Percentiles rank a stretch among this genome's conserved stretches.
These are phyloP conservation scores for Siphamia tubifer DNA, from an alignment of 2,113 vertebrate genomes.

Conservation along the genomic window DNA sequence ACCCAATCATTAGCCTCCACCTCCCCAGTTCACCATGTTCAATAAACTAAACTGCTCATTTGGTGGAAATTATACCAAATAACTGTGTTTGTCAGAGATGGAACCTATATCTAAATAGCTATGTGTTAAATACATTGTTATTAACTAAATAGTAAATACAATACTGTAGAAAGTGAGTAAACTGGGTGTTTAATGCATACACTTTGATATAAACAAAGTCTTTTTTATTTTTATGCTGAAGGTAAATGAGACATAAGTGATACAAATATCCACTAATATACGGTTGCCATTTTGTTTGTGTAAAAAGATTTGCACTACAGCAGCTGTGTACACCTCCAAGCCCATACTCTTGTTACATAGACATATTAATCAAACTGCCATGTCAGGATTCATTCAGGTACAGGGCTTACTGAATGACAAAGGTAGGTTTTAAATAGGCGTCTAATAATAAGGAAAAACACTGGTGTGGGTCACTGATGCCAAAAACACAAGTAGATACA, in stretches of 20 bases:
- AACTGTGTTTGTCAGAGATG: constrained; percentile 15
- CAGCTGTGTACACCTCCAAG: constrained; percentile 78
- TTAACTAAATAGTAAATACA: not conserved
- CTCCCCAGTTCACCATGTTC: not conserved
- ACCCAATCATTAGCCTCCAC: constrained; percentile 49
- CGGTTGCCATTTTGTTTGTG: constrained; percentile 68
- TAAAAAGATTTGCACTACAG: constrained; percentile 43
- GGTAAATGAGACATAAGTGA: constrained; percentile 40
- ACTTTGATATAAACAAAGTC: not conserved
- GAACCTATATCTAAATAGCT: not conserved
- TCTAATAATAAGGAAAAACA: not conserved
- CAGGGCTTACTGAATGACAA: not conserved
- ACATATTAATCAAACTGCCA: constrained; percentile 14
- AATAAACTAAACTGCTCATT: constrained; percentile 32
- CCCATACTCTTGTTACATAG: constrained; percentile 39
- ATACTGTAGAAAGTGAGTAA: not conserved
- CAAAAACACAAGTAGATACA: not conserved
- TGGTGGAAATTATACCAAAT: constrained; percentile 16
- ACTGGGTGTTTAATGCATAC: not conserved
- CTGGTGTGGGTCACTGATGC: not conserved
- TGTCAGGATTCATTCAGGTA: not conserved
- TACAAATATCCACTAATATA: constrained; percentile 51
- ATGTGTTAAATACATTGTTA: not conserved
- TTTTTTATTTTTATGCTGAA: too few species aligned
- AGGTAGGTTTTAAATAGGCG: not conserved